phyloP scores from a whole-genome alignment of 2,888 invertebrate genomes.

The Patella depressa region DNA sequence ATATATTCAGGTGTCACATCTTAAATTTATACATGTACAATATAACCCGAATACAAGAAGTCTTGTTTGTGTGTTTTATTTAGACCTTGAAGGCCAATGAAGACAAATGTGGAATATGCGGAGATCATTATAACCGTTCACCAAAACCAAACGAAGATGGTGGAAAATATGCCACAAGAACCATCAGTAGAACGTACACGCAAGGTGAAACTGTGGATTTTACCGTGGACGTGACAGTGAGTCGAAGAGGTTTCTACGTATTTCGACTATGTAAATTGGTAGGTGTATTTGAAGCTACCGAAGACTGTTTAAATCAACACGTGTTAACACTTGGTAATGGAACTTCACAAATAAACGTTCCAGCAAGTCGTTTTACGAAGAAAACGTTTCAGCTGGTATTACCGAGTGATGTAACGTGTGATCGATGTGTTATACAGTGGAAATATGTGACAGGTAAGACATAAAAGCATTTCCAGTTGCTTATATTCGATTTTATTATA shows the following conservation, averaged over 20 bases:
- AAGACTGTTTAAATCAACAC: conserved; percentile 40
- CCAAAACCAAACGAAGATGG: conserved; percentile 60
- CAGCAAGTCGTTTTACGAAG: not conserved
- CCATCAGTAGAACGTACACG: conserved; percentile 52
- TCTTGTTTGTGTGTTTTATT: not conserved
- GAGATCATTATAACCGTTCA: conserved; percentile 79
- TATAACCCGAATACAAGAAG: no score
- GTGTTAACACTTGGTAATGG: conserved; percentile 33
- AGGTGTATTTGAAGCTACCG: conserved; percentile 37
- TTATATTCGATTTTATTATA: no score
- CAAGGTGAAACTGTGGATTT: conserved; percentile 54
- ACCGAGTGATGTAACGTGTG: conserved; percentile 36
- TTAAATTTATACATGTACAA: no score
- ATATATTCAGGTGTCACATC: no score
- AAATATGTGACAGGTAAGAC: conserved; percentile 45
- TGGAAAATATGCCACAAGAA: conserved; percentile 57
- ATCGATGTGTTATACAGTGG: conserved; percentile 47
- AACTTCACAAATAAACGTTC: not conserved
- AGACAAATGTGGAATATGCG: conserved; percentile 90
- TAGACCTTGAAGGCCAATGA: conserved; percentile 16
- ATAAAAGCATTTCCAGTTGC: no score
- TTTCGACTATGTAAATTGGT: conserved; percentile 58
- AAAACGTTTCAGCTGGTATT: conserved; percentile 35
- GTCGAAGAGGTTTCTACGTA: conserved; percentile 63
- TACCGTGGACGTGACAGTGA: conserved; percentile 56